Evolutionary conservation across 2,113 vertebrate genomes (phyloP), one percentile per base, ranked within the genome.

Genomic region (Scytalopus superciliaris): DNA sequence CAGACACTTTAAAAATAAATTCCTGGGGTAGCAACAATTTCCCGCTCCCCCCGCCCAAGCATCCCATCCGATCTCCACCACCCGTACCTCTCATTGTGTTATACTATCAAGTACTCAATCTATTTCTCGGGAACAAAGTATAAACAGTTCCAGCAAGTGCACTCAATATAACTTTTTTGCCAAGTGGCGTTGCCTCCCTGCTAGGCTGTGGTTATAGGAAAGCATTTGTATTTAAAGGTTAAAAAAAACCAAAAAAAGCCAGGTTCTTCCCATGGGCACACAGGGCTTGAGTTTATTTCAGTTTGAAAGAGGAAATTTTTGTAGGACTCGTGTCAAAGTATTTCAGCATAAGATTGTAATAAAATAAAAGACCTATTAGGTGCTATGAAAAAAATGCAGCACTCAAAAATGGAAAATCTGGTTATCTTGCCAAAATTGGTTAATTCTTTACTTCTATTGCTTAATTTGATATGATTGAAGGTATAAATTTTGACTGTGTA

Each of bases 1-100:
- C 93, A 96, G 91, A 95, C 95, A 97, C 94, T 96, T 97, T 96
- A 97, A 97, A 97, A 97, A 97, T 97, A 97, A 95, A 96, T 96
- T 97, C 92, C 87, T 96, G 97, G 96, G 96, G 96, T 94, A 97
- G 96, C 97, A 96, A 97, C 96, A 96, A 93, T 93, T 95, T 78
- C 89, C 53, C 39, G 4, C 89, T 95, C 95, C 95, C 96, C 94
- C 95, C 91, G 91, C 93, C 92, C 86, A 92, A 92, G 95, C 96
- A 97, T 93, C 96, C 87, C 79, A 96, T 96, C 90, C 66, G 45
- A 91, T 96, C 95, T 90, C 94, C 79, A 70, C 92, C 93, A 96
- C 90, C 86, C 93, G 67, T 97, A 94, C 96, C 87, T 85, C 95
- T 96, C 90, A 90, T 96, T 97, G 94, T 96, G 96, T 87, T 94